Conservation (phyloP, 2,113 vertebrate species). For the Megaleporinus macrocephalus region DNA sequence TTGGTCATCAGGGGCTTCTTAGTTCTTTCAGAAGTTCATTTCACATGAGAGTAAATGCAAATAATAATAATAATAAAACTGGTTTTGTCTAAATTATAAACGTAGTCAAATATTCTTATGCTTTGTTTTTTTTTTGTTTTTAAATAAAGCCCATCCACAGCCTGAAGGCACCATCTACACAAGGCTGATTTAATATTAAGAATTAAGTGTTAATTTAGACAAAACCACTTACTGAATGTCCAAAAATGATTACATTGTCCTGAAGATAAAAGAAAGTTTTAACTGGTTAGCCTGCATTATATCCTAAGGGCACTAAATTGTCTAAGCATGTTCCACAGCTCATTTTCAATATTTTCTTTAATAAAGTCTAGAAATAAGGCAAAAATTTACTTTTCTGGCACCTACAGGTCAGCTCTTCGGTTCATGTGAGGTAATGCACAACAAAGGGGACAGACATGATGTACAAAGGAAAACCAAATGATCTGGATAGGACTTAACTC, state of each 20-base stretch:
- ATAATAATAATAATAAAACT: background rate
- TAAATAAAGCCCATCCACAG: background rate
- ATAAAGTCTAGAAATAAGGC: background rate
- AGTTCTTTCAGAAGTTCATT: background rate
- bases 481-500: background rate
- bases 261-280: background rate
- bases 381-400: background rate
- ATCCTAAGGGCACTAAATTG: background rate
- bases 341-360: background rate
- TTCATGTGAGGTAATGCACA: background rate
- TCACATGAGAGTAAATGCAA: background rate
- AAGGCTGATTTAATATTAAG: background rate
- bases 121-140: too few relatives aligned
- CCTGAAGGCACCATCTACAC: background rate
- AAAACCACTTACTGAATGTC: background rate
- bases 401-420: background rate
- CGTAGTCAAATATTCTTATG: background rate
- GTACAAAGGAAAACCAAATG: background rate
- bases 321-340: background rate
- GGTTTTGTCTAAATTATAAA: conserved; percentile 9
- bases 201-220: background rate
- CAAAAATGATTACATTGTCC: background rate
- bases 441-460: conserved; percentile 31
- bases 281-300: background rate
- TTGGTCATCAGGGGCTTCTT: background rate